A percentile compares a stretch with the other conserved stretches of the same genome.
Conservation (phyloP, 2,797 vertebrate genomes). For the Echeneis naucrates region DNA sequence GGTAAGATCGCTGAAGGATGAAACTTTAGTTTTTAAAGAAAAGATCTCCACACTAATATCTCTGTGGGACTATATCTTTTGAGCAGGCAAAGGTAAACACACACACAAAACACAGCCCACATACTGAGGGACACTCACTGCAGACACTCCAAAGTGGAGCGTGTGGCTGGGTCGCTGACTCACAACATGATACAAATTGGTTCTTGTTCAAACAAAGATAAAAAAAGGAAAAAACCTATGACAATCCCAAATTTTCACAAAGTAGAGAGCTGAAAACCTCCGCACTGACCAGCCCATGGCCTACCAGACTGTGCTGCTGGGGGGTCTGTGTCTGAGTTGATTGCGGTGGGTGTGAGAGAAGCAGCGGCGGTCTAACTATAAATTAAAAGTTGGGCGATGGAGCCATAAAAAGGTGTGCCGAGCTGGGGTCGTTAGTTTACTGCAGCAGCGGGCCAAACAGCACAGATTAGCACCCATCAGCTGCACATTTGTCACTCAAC, state of each 20-base stretch:
- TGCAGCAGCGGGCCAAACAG: constrained; percentile 33
- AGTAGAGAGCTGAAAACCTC: not conserved
- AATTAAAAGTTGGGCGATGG: constrained; percentile 49
- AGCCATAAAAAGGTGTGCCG: constrained; percentile 33
- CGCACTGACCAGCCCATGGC: not conserved
- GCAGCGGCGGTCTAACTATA: constrained; percentile 34
- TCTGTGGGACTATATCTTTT: constrained; percentile 21
- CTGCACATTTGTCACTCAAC: constrained; percentile 58
- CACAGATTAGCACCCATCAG: constrained; percentile 56
- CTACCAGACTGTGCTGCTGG: not conserved
- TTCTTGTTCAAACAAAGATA: not conserved
- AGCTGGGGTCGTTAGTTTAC: constrained; percentile 57
- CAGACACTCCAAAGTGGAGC: constrained; percentile 6
- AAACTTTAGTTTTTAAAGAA: constrained; percentile 28
- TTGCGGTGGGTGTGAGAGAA: constrained; percentile 16
- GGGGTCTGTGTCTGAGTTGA: constrained; percentile 7
- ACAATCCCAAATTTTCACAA: not conserved
- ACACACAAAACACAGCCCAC: constrained; percentile 29
- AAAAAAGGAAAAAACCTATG: not conserved
- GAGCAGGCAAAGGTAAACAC: constrained; percentile 26
- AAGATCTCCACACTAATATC: constrained; percentile 21
- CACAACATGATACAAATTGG: not conserved
- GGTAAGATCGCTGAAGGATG: constrained; percentile 23
- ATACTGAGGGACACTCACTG: constrained; percentile 11
- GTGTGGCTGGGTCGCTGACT: constrained; percentile 9